A percentile compares a stretch with the other conserved stretches of the same genome.
Evolutionary conservation across 2,113 vertebrate genomes (phyloP).

Genomic region (Pachycephala philippinensis): DNA sequence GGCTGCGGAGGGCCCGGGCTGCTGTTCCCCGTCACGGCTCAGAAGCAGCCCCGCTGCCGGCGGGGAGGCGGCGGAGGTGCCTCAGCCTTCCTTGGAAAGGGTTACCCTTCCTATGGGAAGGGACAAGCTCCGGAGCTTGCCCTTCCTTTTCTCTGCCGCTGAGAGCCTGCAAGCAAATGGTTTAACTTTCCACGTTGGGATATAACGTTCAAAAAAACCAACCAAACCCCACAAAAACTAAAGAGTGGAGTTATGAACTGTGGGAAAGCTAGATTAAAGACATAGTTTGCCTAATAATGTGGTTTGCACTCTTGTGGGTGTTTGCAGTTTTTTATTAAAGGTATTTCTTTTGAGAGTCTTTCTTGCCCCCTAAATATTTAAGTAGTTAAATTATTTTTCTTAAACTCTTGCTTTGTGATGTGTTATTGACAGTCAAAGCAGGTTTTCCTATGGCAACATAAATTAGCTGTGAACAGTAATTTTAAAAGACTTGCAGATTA

Average conservation of each 20-base stretch:
- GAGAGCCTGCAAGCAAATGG: not conserved
- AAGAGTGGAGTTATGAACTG: not conserved
- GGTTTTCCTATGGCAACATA: not conserved
- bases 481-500: not conserved
- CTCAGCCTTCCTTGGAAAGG: accelerated
- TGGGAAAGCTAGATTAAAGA: not conserved
- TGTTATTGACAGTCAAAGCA: not conserved
- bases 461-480: not conserved
- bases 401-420: not conserved
- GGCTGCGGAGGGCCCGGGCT: not conserved
- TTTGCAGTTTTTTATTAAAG: not conserved
- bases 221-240: not conserved
- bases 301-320: not conserved
- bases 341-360: not conserved
- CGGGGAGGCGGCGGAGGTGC: accelerated
- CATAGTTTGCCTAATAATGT: not conserved
- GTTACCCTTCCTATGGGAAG: accelerated
- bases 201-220: not conserved
- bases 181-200: accelerated
- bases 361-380: not conserved
- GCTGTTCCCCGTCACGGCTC: too few species aligned
- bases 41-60: accelerated
- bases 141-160: accelerated
- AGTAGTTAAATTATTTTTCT: not conserved
- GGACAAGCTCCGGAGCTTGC: accelerated